Evolutionary conservation across 2,888 invertebrate species (phyloP).

Genomic region (Drosophila pegasa): DNA sequence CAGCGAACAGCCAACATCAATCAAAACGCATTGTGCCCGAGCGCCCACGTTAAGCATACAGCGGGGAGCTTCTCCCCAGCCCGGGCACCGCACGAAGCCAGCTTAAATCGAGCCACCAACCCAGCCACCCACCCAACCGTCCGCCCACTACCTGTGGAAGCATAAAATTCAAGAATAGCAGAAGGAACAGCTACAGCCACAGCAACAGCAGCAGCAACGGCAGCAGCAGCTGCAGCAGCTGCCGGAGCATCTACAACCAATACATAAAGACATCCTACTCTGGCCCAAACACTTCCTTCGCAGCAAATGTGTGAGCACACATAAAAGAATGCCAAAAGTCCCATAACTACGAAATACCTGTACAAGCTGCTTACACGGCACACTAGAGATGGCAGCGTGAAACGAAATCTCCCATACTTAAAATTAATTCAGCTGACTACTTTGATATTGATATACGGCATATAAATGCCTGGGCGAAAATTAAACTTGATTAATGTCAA

Average conservation of each 20-base stretch:
- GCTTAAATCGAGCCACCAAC: slow-evolving; percentile 23
- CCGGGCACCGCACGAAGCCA: slow-evolving; percentile 20
- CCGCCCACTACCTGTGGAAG: slow-evolving; percentile 65
- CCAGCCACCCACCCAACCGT: slow-evolving; percentile 6
- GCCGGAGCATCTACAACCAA: slow-evolving; percentile 42
- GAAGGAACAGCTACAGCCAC: slow-evolving; percentile 12
- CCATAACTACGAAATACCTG: slow-evolving; percentile 38
- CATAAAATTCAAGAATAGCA: slow-evolving; percentile 72
- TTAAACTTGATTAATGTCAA: not conserved
- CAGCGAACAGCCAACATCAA: slow-evolving; percentile 66
- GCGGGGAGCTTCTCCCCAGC: slow-evolving; percentile 16
- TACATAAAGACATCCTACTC: slow-evolving; percentile 72
- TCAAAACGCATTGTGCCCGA: slow-evolving; percentile 67
- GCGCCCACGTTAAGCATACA: slow-evolving; percentile 47
- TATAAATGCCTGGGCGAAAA: not conserved
- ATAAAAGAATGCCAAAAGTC: slow-evolving; percentile 16
- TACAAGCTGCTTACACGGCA: slow-evolving; percentile 5
- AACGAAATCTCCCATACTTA: not conserved
- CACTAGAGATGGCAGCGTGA: slow-evolving; percentile 27
- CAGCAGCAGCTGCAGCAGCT: not conserved
- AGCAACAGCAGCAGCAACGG: slow-evolving; percentile 15
- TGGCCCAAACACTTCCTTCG: slow-evolving; percentile 46
- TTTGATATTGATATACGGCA: not conserved
- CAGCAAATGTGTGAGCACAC: slow-evolving; percentile 14
- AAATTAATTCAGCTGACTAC: not conserved